Base-by-base conservation (phyloP, 2,113 vertebrate species). In the Pagrus major region DNA sequence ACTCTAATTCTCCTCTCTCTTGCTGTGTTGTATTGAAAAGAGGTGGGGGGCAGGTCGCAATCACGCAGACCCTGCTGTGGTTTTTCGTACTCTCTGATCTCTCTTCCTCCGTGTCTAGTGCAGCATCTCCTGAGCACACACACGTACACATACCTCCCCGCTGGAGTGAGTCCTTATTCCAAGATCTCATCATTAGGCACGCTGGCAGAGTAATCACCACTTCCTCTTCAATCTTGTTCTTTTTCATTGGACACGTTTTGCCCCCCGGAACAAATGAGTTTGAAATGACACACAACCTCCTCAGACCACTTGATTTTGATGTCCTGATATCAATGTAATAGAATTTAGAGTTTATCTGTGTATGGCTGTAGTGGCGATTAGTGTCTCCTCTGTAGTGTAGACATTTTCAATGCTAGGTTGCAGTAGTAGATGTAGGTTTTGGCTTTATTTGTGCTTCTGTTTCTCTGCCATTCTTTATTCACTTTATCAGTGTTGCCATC, bases 1-100 rank as follows among this genome's bases (percentile, higher is more conserved):
- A 79, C 75, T 86, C 88, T 91, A 86, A 89, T 92, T 83, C 83
- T 67, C 74, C 42, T 82, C 71, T 72, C 75, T 81, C 85, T 76
- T 5, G 78, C 64, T 80, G 84, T 63, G 81, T 67, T 78, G 54
- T 89, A 75, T 86, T 87, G 87, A 84, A 84, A 71, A 66, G 78
- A 80, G 65, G 87, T 49, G 68, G 80, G 83, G 87, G 73, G 73
- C 65, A 33, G 78, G 42, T 44, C 7, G 70, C 88, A 92, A 92
- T 91, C 86, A 88, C 66, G 55, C 37, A 49, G 75, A 70, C 83
- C 86, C 78, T 55, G 72, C 91, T 86, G 84, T 31, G 70, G 47
- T n/a, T 76, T 83, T 85, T 78, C 73, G 54, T 79, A 49, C 67
- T 76, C 61, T 79, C 63, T 87, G 88, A 90, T 89, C 71, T 90